These are phyloP conservation scores for Drosophila parabipectinata DNA, from an alignment of 1,140 invertebrate species.

Conservation along the genomic window DNA sequence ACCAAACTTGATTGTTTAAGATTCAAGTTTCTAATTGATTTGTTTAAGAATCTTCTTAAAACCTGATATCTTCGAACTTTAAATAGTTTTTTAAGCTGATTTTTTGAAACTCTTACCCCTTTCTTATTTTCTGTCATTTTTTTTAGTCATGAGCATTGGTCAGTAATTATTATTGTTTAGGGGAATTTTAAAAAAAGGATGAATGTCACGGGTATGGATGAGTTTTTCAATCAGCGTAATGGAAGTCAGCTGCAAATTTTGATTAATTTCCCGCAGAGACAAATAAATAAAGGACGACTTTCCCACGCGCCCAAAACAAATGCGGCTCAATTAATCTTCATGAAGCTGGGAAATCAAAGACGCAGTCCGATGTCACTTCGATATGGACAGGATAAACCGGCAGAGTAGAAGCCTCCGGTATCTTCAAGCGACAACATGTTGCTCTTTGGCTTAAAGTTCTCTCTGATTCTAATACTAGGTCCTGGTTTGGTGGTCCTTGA, in stretches of 20 bases:
- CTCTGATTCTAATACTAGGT: slow-evolving; percentile 29
- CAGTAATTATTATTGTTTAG: no score
- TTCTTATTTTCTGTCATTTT: no score
- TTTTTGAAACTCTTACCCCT: no score
- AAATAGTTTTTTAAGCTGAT: no score
- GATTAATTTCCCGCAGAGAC: slow-evolving; percentile 64
- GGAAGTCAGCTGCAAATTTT: slow-evolving; percentile 74
- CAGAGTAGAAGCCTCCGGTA: slow-evolving; percentile 44
- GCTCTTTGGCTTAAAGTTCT: slow-evolving; percentile 45
- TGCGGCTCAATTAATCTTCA: slow-evolving; percentile 74
- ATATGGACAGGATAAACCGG: slow-evolving; percentile 17
- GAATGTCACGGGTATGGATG: not conserved
- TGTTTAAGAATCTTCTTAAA: no score
- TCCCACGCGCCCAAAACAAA: slow-evolving; percentile 53
- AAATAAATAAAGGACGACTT: slow-evolving; percentile 22
- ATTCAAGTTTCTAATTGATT: no score
- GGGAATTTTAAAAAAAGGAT: no score
- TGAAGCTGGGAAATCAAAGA: slow-evolving; percentile 74
- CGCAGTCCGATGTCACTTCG: slow-evolving; percentile 63
- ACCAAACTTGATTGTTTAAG: no score
- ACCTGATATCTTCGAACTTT: no score
- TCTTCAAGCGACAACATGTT: slow-evolving; percentile 60
- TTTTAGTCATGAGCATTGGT: no score
- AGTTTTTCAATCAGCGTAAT: slow-evolving; percentile 60
- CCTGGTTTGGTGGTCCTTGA: not conserved